Base-by-base conservation (phyloP, 2,797 vertebrate species). In the Thaleichthys pacificus region DNA sequence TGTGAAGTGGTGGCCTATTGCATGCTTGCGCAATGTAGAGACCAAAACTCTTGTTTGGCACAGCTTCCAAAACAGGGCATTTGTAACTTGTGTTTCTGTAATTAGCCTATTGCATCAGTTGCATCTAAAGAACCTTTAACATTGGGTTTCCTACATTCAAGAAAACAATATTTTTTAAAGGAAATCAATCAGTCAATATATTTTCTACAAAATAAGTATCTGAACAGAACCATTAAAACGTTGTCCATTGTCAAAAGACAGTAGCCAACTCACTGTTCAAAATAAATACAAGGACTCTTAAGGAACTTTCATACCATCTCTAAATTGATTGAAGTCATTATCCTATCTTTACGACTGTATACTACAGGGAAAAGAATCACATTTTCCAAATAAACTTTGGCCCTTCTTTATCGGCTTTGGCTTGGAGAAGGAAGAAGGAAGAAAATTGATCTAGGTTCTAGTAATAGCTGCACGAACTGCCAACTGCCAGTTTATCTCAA, bases 301-400 rank as follows among this genome's bases (percentile, higher is more conserved):
- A 42, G 26, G 60, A 26, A 42, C 38, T 42, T 9, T 42, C 8
- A 7, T 42, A 6, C 35, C 1, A 42, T 71, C 42, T 54, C 24
- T 49, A 15, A 26, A 63, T 3, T n/a, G 61, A 47, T 49, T 61
- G 3, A 4, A 4, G 17, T 62, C 49, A 47, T 42, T 19, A 38
- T 63, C 69, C 19, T 63, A 28, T 62, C 56, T 69, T 69, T 69
- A 69, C 24, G 68, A 17, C 22, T 24, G 3, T 35, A 32, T 11
- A 32, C 22, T 51, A 56, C 56, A 7, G 56, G 22, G 38, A 28
- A 6, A 17, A 19, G 17, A 62, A 4, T 47, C 30, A 60, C 12
- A 17, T 61, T 70, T 26, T 47, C 58, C 68, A 5, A 26, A 9
- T 63, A 35, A 5, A 21, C 56, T 69, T 69, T 58, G 54, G 17